These are phyloP conservation scores for Eupeodes latifasciatus DNA, from an alignment of 2,888 invertebrate species.

Conservation along the genomic window DNA sequence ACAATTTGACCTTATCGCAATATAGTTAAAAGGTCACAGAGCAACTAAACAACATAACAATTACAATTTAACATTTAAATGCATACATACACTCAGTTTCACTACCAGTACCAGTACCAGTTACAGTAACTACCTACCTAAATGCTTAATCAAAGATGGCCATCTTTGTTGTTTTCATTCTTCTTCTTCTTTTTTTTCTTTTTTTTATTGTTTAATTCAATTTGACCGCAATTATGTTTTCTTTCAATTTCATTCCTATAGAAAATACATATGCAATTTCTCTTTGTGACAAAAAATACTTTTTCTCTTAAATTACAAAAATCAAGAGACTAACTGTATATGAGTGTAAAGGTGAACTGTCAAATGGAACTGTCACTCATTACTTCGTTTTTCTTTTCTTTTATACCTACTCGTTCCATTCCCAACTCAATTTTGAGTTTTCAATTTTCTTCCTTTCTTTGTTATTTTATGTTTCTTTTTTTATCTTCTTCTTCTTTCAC, in stretches of 20 bases:
- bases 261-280: neutral
- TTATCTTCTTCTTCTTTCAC: too few species aligned
- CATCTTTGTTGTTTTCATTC: slow-evolving; percentile 47
- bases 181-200: slow-evolving; percentile 25
- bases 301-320: slow-evolving; percentile 23
- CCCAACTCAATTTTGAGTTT: slow-evolving; percentile 2
- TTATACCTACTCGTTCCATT: too few species aligned
- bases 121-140: neutral
- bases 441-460: slow-evolving; percentile 10
- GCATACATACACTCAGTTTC: neutral
- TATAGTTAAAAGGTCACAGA: slow-evolving; percentile 53
- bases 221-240: slow-evolving; percentile 44
- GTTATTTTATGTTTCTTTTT: neutral
- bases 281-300: neutral
- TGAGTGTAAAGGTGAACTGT: neutral
- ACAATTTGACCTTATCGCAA: slow-evolving; percentile 51
- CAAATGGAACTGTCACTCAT: slow-evolving; percentile 15
- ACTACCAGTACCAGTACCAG: too few species aligned
- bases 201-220: slow-evolving; percentile 29
- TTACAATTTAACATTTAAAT: slow-evolving; percentile 15
- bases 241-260: slow-evolving; percentile 16
- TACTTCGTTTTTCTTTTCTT: neutral
- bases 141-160: slow-evolving; percentile 51
- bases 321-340: slow-evolving; percentile 6
- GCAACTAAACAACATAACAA: slow-evolving; percentile 27